Percentiles rank a stretch among this genome's conserved stretches.
Evolutionary conservation across 2,888 invertebrate genomes (phyloP).

Genomic region (Agrilus cyanescens): DNA sequence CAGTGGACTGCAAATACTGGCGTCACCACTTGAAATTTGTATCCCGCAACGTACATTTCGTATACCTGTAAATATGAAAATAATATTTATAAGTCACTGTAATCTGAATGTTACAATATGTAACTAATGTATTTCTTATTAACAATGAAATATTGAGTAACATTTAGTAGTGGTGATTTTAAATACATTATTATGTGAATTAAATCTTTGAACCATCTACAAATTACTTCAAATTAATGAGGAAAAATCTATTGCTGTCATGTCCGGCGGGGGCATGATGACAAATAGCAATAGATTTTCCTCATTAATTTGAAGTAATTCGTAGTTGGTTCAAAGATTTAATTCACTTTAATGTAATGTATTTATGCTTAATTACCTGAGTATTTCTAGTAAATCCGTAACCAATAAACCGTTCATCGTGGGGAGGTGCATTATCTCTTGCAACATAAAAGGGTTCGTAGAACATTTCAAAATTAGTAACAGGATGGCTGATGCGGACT

Average conservation of each 20-base stretch:
- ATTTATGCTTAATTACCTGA: slow-evolving; percentile 47
- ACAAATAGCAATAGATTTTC: no score
- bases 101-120: neutral
- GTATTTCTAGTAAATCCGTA: slow-evolving; percentile 89
- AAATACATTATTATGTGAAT: no score
- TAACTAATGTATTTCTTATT: neutral
- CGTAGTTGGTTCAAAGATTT: no score
- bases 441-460: slow-evolving; percentile 91
- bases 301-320: no score
- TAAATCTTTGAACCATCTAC: no score
- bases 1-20: slow-evolving; percentile 85
- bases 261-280: no score
- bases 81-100: neutral
- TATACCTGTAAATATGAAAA: slow-evolving; percentile 56
- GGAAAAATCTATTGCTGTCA: no score
- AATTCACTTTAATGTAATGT: no score
- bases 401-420: slow-evolving; percentile 81
- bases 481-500: slow-evolving; percentile 71
- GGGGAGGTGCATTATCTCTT: slow-evolving; percentile 65
- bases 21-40: slow-evolving; percentile 76
- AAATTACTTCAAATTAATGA: no score
- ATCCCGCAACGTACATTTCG: slow-evolving; percentile 84
- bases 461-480: slow-evolving; percentile 71
- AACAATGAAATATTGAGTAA: no score
- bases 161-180: no score